Base-by-base conservation (phyloP, 1,140 invertebrate species). In the Dreissena polymorpha region DNA sequence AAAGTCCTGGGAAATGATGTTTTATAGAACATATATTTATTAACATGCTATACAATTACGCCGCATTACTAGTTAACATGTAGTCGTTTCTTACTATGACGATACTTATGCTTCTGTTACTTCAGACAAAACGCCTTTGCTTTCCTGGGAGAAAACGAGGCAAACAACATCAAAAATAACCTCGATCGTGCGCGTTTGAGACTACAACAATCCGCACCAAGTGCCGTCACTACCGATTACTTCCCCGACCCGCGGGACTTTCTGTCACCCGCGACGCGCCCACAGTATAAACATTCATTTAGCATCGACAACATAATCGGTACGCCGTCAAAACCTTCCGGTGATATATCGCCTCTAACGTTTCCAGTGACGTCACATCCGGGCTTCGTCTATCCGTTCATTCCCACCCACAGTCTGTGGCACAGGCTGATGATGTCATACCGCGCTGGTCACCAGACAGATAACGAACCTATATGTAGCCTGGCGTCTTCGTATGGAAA, bases 271-370 rank as follows among this genome's bases (percentile, higher is more conserved):
- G 67, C 63, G 25, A 60, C n/a, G 55, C 76, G 53, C n/a, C 69
- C 27, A 21, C 27, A 77, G 0, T 84, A 75, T 76, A 94, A 94
- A 84, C 92, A 93, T 65, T 91, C 93, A 10, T 94, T 94, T 86
- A 97, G 96, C 25, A 98, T 98, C 88, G 97, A 97, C 90, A 97
- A 96, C 89, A 95, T 98, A 29, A 96, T 98, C 65, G 96, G 91
- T 1, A 90, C 92, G 0, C 8, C 79, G 10, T 51, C 79, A 55
- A n/a, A n/a, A n/a, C 12, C 53, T 18, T 12, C 12, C 53, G 53
- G 53, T 18, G 12, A 12, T 18, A 12, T 55, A 18, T 55, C 53
- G 12, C 53, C 53, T 12, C n/a, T n/a, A n/a, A n/a, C n/a, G n/a
- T 50, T 89, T 53, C 85, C 86, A 18, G 82, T 83, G 21, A 83